phyloP scores from a whole-genome alignment of 1,140 invertebrate genomes.

The Megalopta genalis region DNA sequence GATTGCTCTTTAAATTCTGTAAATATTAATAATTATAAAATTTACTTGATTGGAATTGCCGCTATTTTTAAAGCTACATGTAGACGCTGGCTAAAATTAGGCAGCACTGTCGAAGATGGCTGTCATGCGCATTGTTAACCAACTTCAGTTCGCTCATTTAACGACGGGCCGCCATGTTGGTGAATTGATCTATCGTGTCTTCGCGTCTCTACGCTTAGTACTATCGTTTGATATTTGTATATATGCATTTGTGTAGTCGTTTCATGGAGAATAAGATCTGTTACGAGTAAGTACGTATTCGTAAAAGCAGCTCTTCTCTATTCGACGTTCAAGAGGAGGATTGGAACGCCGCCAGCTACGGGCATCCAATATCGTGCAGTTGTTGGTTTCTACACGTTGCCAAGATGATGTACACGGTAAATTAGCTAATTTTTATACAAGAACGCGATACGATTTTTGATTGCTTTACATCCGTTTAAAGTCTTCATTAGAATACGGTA shows the following conservation, averaged over 20 bases:
- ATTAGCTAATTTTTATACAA: slow-evolving; percentile 23
- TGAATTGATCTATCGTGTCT: slow-evolving; percentile 48
- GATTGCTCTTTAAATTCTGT: too few species aligned
- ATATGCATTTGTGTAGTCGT: neutral
- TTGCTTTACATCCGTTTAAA: neutral
- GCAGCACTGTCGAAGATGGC: neutral
- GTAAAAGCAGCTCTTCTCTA: neutral
- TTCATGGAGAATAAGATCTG: neutral
- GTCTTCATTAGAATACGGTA: neutral
- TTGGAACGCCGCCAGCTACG: slow-evolving; percentile 12
- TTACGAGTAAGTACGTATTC: neutral
- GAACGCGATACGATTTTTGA: neutral
- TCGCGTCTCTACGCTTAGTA: slow-evolving; percentile 33
- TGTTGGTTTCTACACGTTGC: slow-evolving; percentile 21
- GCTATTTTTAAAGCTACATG: too few species aligned
- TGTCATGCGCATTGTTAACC: neutral
- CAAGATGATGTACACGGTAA: slow-evolving; percentile 82
- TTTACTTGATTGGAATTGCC: too few species aligned
- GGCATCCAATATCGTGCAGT: slow-evolving; percentile 18
- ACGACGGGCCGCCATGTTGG: slow-evolving; percentile 62
- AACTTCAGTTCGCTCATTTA: slow-evolving; percentile 26
- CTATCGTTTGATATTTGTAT: slow-evolving; percentile 4
- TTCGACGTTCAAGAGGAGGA: neutral
- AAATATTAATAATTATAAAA: too few species aligned
- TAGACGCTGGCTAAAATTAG: neutral